Evolutionary conservation across 2,797 vertebrate species (phyloP).

Genomic region (Galago senegalensis): DNA sequence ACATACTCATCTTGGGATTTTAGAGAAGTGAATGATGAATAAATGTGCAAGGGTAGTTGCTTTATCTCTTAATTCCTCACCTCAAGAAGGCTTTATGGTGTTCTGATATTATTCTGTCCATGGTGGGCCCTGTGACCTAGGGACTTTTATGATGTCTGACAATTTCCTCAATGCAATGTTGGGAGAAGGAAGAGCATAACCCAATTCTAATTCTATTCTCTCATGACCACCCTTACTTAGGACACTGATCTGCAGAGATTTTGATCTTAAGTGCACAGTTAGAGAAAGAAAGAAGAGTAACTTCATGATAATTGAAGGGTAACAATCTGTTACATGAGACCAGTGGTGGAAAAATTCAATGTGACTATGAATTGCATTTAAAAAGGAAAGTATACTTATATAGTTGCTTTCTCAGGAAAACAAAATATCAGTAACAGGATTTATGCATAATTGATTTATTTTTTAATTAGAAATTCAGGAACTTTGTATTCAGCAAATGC

Average conservation of each 20-base stretch:
- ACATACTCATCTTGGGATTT: not conserved
- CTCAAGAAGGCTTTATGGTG: not conserved
- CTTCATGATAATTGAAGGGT: not conserved
- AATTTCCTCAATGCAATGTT: not conserved
- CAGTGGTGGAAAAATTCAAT: not conserved
- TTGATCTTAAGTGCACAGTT: too few species aligned
- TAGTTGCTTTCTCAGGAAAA: not conserved
- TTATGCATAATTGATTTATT: not conserved
- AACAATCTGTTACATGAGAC: not conserved
- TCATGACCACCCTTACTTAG: not conserved
- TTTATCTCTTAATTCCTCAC: not conserved
- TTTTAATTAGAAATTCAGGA: not conserved
- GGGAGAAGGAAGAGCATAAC: not conserved
- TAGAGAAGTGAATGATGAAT: not conserved
- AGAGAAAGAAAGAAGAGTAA: not conserved
- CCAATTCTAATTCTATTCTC: not conserved
- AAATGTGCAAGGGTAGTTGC: not conserved
- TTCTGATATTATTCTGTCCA: not conserved
- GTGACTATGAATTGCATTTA: not conserved
- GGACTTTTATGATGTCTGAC: not conserved
- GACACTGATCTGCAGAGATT: not conserved
- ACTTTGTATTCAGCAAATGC: not conserved
- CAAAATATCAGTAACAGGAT: not conserved
- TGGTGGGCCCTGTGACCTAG: not conserved
- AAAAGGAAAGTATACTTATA: not conserved